Evolutionary conservation across 2,113 vertebrate genomes (phyloP).

Genomic region (Isurus oxyrinchus): DNA sequence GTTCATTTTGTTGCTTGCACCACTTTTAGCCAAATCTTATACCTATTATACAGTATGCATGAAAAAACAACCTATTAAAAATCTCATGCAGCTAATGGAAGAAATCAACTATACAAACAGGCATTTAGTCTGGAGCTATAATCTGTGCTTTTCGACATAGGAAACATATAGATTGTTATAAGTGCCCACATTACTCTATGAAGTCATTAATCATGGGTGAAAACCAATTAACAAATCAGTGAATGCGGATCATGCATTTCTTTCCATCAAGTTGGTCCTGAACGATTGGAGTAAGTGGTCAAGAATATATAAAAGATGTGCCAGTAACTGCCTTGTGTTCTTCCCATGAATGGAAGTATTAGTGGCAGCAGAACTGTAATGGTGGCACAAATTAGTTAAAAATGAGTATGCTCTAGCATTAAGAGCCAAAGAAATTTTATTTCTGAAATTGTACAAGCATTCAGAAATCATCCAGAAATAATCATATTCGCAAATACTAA

Average conservation of each 20-base stretch:
- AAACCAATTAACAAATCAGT: slow-evolving; percentile 48
- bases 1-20: background rate
- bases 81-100: background rate
- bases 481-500: background rate
- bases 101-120: background rate
- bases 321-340: slow-evolving; percentile 42
- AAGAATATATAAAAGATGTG: slow-evolving; percentile 65
- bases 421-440: background rate
- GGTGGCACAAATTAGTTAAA: background rate
- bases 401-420: background rate
- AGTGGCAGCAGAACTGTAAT: slow-evolving; percentile 38
- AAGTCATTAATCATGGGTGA: slow-evolving; percentile 61
- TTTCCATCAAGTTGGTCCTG: slow-evolving; percentile 50
- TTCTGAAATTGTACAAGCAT: background rate
- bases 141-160: background rate
- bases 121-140: background rate
- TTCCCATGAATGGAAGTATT: slow-evolving; percentile 39
- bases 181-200: background rate
- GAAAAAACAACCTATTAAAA: background rate
- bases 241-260: slow-evolving; percentile 50
- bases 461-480: background rate
- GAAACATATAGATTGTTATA: background rate
- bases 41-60: background rate
- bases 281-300: slow-evolving; percentile 52
- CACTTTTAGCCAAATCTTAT: background rate